These are phyloP conservation scores for Odobenus rosmarus DNA, from an alignment of 2,113 vertebrate genomes.

Conservation along the genomic window DNA sequence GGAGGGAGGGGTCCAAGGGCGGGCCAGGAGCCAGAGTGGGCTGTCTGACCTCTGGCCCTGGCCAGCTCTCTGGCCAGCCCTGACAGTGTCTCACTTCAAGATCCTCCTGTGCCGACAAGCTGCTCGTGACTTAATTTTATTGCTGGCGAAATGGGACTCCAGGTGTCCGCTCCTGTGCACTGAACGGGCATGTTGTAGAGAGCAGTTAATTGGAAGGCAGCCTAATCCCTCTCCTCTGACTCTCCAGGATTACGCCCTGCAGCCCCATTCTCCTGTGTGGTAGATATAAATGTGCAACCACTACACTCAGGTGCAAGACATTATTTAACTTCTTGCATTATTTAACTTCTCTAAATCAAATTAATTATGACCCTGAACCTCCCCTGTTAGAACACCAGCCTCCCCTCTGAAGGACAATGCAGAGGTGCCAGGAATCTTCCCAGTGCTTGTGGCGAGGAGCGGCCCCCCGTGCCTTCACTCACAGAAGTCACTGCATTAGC, in stretches of 20 bases:
- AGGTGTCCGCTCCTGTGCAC: neutral
- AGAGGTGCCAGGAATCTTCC: neutral
- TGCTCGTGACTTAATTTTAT: constrained; percentile 4
- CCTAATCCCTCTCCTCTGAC: neutral
- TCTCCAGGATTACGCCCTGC: neutral
- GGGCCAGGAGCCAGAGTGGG: neutral
- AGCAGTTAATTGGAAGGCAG: neutral
- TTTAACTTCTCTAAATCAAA: constrained; percentile 40
- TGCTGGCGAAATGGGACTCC: neutral
- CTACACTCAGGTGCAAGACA: neutral
- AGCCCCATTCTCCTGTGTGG: neutral
- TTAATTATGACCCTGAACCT: neutral
- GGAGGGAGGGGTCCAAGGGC: neutral
- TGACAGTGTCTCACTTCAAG: neutral
- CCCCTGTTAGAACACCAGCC: neutral
- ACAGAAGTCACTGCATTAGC: neutral
- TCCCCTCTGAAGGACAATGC: neutral
- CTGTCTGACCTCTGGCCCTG: neutral
- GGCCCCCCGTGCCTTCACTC: neutral
- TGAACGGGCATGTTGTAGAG: neutral
- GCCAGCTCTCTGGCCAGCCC: neutral
- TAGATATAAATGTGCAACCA: neutral
- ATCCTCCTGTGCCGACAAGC: neutral
- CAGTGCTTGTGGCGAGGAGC: neutral
- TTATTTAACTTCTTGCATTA: neutral